Evolutionary conservation across 1,140 invertebrate genomes (phyloP).

Genomic region (Eciton burchellii): DNA sequence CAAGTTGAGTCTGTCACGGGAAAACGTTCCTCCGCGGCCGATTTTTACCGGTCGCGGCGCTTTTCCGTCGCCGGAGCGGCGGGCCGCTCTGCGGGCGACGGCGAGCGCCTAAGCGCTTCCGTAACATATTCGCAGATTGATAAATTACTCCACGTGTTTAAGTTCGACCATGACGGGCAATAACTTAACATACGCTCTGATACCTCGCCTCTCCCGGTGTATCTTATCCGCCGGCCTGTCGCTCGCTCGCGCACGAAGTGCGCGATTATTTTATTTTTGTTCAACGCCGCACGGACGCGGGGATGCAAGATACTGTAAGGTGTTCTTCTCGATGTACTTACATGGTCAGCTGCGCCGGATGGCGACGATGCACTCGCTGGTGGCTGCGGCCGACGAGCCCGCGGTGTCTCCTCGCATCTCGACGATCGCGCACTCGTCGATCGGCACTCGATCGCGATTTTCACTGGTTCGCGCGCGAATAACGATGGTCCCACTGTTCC

Average conservation of each 20-base stretch:
- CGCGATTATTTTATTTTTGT: constrained; percentile 55
- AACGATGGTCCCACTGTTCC: not conserved
- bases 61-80: constrained; percentile 37
- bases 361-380: constrained; percentile 25
- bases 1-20: not conserved
- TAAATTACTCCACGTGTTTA: constrained; percentile 78
- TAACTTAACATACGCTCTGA: constrained; percentile 76
- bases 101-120: constrained; percentile 68
- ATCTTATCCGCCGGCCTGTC: constrained; percentile 47
- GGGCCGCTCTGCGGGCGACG: constrained; percentile 32
- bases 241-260: not conserved
- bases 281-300: not conserved
- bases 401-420: constrained; percentile 21
- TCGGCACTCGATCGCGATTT: constrained; percentile 18
- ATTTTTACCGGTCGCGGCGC: constrained; percentile 29
- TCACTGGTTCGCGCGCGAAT: not conserved
- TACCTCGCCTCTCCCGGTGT: constrained; percentile 67
- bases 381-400: not conserved
- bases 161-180: constrained; percentile 77
- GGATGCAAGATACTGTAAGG: not conserved
- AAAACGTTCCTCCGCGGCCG: not conserved
- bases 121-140: constrained; percentile 77
- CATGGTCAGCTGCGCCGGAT: constrained; percentile 49
- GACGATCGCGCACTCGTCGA: constrained; percentile 8
- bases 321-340: constrained; percentile 41